These are phyloP conservation scores for Lepidocyrtoides sp. DNA, from an alignment of 2,888 invertebrate genomes.

Conservation along the genomic window DNA sequence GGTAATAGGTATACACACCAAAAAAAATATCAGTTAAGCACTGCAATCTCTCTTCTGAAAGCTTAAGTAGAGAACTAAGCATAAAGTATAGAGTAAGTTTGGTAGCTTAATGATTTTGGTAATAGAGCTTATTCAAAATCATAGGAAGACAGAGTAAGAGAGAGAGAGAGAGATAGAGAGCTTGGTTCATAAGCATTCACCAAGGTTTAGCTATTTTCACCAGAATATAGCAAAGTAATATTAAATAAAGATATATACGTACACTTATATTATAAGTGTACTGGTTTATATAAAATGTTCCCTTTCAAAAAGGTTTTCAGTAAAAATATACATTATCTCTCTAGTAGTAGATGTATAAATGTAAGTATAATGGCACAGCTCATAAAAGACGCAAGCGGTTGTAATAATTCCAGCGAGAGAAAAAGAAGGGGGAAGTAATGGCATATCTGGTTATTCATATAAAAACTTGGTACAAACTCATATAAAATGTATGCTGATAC, in stretches of 20 bases:
- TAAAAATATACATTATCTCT: not conserved
- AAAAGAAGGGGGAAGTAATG: constrained; percentile 54
- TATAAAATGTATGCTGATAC: not conserved
- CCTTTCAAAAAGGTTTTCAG: not conserved
- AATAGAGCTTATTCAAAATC: constrained; percentile 74
- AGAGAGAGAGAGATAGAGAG: constrained; percentile 17
- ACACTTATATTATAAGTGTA: not conserved
- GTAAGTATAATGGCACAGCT: constrained; percentile 53
- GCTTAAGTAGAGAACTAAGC: constrained; percentile 52
- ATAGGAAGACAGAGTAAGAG: constrained; percentile 24
- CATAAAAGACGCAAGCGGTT: constrained; percentile 76
- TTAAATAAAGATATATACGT: constrained; percentile 15
- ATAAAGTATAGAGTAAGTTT: constrained; percentile 60
- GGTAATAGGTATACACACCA: constrained; percentile 54
- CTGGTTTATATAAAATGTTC: no score
- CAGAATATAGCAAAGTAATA: no score
- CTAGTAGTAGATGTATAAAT: constrained; percentile 34
- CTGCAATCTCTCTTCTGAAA: constrained; percentile 59
- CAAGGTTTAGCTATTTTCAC: constrained; percentile 64
- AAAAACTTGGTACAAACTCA: not conserved
- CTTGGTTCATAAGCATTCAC: constrained; percentile 46
- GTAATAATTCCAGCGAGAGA: constrained; percentile 76
- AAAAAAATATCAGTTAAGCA: constrained; percentile 67
- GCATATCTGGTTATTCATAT: constrained; percentile 25
- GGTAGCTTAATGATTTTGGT: constrained; percentile 76